Evolutionary conservation across 2,888 invertebrate genomes (phyloP), one percentile per base, ranked within the genome.

Genomic region (Mythimna impura): DNA sequence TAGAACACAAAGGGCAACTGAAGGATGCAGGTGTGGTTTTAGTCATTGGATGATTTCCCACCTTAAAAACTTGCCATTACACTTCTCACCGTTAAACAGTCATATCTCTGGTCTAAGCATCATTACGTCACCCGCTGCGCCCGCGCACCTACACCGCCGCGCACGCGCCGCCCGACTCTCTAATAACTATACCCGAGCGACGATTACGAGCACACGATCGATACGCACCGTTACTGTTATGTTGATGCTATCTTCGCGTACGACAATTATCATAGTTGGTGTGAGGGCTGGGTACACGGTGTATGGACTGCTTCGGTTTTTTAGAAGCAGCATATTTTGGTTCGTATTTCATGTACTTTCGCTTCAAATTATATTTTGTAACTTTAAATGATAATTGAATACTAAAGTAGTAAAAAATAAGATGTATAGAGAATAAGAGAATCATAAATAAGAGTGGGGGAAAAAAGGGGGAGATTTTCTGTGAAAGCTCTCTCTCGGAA

Each of bases 181-280:
- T 86, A 87, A 85, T 86, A 83, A 77, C 84, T 80, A 79, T 79
- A 81, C 79, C 78, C 77, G 76, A 83, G 66, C 74, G 73, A 83
- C 85, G 80, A 87, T 87, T 83, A 85, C 77, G 80, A 73, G 66
- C 82, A 79, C 80, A 83, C 84, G 80, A 85, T 81, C 84, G 82
- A 82, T 81, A 83, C 78, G 70, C 78, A 86, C 86, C 88, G 87
- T 84, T 85, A 87, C 66, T 64, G 50, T 52, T 52, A 52, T 7
- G 50, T 52, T 74, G 81, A 88, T 87, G 64, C 76, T 83, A 88
- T 87, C 84, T 81, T 40, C 68, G 72, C 64, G 60, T 73, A 73
- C 77, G 68, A 81, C 84, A 81, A 83, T 85, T 88, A 85, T 86
- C 86, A 84, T 84, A 86, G 76, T 81, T 80, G 79, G 74, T 84